Percentiles rank a stretch among this genome's conserved stretches.
phyloP scores from a whole-genome alignment of 2,888 invertebrate species.

The Ophion ellenae region DNA sequence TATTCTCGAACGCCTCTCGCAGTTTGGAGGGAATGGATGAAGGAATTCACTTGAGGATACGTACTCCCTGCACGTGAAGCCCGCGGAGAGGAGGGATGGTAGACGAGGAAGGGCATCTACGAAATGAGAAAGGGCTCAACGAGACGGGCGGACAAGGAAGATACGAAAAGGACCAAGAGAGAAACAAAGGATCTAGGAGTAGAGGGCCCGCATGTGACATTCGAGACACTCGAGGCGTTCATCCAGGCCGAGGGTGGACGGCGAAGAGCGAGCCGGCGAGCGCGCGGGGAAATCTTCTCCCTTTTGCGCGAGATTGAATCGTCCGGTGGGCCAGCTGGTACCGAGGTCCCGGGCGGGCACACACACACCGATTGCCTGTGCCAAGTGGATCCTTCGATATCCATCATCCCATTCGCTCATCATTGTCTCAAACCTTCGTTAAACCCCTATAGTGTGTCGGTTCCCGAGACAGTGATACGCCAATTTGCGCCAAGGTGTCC shows the following conservation, averaged over 20 bases:
- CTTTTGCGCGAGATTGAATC: conserved; percentile 63
- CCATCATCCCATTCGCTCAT: conserved; percentile 19
- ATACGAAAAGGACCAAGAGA: conserved; percentile 35
- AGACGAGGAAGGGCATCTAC: not conserved
- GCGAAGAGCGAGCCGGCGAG: not conserved
- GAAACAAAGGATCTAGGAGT: conserved; percentile 32
- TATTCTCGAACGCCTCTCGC: no score
- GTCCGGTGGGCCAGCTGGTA: conserved; percentile 65
- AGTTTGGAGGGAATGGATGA: no score
- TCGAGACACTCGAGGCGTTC: conserved; percentile 71
- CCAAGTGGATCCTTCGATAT: conserved; percentile 6
- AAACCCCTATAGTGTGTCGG: not conserved
- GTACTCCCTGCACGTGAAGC: no score
- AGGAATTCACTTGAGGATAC: no score
- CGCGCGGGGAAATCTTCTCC: conserved; percentile 38
- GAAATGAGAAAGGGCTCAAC: conserved; percentile 14
- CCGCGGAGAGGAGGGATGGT: not conserved
- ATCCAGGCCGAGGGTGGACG: conserved; percentile 32
- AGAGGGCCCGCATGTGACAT: conserved; percentile 76
- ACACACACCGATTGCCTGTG: conserved; percentile 4
- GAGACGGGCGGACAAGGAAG: conserved; percentile 36
- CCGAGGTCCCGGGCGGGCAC: conserved; percentile 13
- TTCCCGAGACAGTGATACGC: no score
- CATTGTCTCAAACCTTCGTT: conserved; percentile 10
- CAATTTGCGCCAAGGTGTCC: no score